Conservation (phyloP, 35 echinoderm and acorn worm genomes). For the Patiria miniata region DNA sequence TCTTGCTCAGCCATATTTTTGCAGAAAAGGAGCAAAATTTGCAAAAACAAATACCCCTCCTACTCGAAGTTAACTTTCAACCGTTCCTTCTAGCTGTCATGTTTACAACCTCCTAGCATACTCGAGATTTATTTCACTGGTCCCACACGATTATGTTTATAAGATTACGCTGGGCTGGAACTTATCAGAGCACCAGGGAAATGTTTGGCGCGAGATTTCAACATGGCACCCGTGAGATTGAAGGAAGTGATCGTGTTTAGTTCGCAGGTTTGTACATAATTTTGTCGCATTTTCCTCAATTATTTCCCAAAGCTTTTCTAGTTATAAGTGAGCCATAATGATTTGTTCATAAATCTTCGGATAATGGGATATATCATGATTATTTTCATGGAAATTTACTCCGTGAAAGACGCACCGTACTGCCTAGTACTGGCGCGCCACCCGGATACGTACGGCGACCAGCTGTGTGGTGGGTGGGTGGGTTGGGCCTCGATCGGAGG, state of each 20-base stretch:
- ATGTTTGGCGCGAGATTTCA: conserved; percentile 16
- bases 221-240: conserved; percentile 75
- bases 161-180: too few species aligned
- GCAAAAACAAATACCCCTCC: too few species aligned
- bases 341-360: too few species aligned
- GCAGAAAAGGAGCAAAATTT: background rate
- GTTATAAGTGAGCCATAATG: too few species aligned
- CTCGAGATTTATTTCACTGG: conserved; percentile 2
- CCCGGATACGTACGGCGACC: background rate
- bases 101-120: background rate
- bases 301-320: background rate
- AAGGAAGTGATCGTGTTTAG: conserved; percentile 72
- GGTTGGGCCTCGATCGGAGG: too few species aligned
- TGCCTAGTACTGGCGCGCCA: background rate
- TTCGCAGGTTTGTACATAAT: conserved; percentile 58
- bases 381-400: too few species aligned
- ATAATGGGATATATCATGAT: too few species aligned
- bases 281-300: background rate
- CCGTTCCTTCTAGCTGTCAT: background rate
- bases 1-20: conserved; percentile 1
- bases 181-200: background rate
- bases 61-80: too few species aligned
- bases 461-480: background rate
- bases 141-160: background rate
- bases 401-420: background rate